Conservation (phyloP, 2,888 invertebrate genomes). For the Acronicta aceris region DNA sequence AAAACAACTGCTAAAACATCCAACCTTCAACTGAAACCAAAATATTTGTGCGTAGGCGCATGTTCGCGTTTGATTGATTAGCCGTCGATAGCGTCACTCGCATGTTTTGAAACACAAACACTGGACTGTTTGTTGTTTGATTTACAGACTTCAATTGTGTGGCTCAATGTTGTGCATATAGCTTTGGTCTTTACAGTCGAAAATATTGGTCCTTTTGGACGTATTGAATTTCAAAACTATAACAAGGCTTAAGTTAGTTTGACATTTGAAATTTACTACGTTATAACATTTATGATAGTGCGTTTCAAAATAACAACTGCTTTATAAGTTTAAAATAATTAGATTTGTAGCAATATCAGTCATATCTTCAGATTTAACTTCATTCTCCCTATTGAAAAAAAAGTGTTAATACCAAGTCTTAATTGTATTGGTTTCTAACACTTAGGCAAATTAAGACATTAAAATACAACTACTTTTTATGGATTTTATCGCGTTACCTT, state of each 20-base stretch:
- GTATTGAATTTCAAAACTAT: slow-evolving; percentile 3
- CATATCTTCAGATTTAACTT: too few relatives aligned
- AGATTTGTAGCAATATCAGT: too few relatives aligned
- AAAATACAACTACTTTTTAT: too few relatives aligned
- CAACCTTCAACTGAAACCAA: slow-evolving; percentile 37
- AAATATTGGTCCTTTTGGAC: slow-evolving; percentile 7
- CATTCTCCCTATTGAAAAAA: too few relatives aligned
- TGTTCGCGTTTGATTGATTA: slow-evolving; percentile 51
- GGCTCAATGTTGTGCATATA: slow-evolving; percentile 2
- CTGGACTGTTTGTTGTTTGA: slow-evolving; percentile 39
- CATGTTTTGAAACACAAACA: slow-evolving; percentile 42
- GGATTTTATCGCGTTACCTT: too few relatives aligned
- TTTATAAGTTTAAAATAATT: too few relatives aligned
- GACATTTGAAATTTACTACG: too few relatives aligned
- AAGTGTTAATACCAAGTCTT: too few relatives aligned
- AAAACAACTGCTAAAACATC: slow-evolving; percentile 31
- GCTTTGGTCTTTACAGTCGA: slow-evolving; percentile 4
- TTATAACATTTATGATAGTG: too few relatives aligned
- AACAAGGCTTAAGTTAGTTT: not conserved
- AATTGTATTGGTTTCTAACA: too few relatives aligned
- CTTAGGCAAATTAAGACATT: too few relatives aligned
- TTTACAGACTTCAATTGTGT: slow-evolving; percentile 31
- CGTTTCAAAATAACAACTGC: too few relatives aligned
- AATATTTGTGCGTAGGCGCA: slow-evolving; percentile 49
- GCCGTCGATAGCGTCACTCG: slow-evolving; percentile 45